Evolutionary conservation across 2,888 invertebrate species (phyloP), one percentile per base, ranked within the genome.

Genomic region (Zaprionus lineosus): DNA sequence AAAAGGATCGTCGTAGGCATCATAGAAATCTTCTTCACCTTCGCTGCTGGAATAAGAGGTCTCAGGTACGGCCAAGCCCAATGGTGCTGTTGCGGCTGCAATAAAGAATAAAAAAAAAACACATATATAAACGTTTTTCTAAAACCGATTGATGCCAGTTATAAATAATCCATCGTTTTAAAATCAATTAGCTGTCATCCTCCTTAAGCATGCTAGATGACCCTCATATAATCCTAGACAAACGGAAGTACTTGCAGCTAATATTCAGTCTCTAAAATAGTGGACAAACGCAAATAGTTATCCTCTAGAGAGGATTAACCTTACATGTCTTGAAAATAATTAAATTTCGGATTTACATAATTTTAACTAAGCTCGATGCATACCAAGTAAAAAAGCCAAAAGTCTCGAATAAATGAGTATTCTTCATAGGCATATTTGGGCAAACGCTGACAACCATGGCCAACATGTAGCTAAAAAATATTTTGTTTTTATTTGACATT

Each of bases 41-140:
- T 99, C 98, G 19, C 98, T 98, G 86, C 98, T 98, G n/a, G 98
- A 98, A 90, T 98, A 98, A 0, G 98, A 98, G 58, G 95, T 96
- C 86, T 96, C 96, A 34, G 98, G 98, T 15, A 97, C 95, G 55
- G 93, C 74, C 57, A 90, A 75, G 18, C 88, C 83, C 62, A 90
- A 70, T n/a, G 88, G 85, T 51, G 89, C 82, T 47, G 87, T 85
- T 47, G 85, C 86, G 48, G 81, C 89, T 90, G 61, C 3, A 81
- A 77, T 40, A 2, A 37, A 40, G 50, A 40, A 9, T 18, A 28
- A 34, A 29, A 9, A 6, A 31, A 15, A 14, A 16, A 47, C 29
- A 7, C 31, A 12, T n/a, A 21, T 3, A 58, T 63, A 28, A 68
- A 64, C 12, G 36, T 41, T 33, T 50, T 28, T 33, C 12, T 48